Evolutionary conservation across 2,113 vertebrate species (phyloP), one percentile per base, ranked within the genome.

Genomic region (Mus pahari): DNA sequence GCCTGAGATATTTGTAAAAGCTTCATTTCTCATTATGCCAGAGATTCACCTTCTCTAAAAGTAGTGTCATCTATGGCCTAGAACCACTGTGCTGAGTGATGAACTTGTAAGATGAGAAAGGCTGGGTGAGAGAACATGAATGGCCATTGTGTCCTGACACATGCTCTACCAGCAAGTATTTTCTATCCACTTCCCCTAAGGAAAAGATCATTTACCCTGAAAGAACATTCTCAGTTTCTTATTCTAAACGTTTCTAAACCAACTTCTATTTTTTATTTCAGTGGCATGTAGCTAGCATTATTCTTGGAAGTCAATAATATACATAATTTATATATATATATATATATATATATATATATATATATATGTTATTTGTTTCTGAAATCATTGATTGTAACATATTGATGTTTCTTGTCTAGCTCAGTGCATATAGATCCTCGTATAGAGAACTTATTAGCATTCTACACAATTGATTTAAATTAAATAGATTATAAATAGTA

Each of bases 401-500:
- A 55, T 24, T 14, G 31, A 42, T 60, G 73, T 77, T n/a, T 86
- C 33, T 53, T 14, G 2, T n/a, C 3, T 82, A 78, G 19, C 42
- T 28, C 62, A 39, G 42, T 20, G 33, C 83, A 26, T 42, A 64
- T 12, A 45, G 11, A 17, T 10, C 19, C 62, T 64, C 20, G 12
- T 53, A 12, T 60, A 53, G 2, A 64, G 33, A 48, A 96, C 13
- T 53, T 62, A 48, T 6, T 62, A n/a, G 22, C 5, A 3, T 2
- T 90, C 62, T 64, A 22, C 16, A 86, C n/a, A 92, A 77, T 70
- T 84, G 42, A 86, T n/a, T 86, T 86, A 66, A 81, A 82, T 5
- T 91, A 77, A 82, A 42, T n/a, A 6, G 2, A 68, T 82, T 50
- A 74, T 3, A 66, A 66, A 86, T n/a, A 26, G 36, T 48, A 74